Evolutionary conservation across 2,888 invertebrate genomes (phyloP).

Genomic region (Chymomyza caudatula): DNA sequence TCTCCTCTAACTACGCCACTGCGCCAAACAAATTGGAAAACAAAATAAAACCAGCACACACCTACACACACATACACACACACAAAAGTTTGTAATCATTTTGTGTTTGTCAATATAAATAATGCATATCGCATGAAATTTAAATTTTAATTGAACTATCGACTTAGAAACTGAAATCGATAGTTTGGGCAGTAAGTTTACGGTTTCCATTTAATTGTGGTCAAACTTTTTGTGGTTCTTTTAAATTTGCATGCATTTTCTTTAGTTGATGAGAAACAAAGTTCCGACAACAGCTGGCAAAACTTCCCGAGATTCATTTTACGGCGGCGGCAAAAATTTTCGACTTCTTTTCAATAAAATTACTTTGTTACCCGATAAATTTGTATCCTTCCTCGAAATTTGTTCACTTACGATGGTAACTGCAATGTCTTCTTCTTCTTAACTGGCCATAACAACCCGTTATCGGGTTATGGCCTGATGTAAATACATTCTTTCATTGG

Average conservation of each 20-base stretch:
- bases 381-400: too few relatives aligned
- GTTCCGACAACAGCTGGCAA: background rate
- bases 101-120: conserved; percentile 21
- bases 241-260: background rate
- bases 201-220: conserved; percentile 2
- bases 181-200: conserved; percentile 17
- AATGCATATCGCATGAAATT: conserved; percentile 42
- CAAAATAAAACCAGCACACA: background rate
- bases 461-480: too few relatives aligned
- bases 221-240: conserved; percentile 8
- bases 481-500: too few relatives aligned
- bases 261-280: background rate
- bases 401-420: too few relatives aligned
- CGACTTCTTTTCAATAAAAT: too few relatives aligned
- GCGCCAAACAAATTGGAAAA: conserved; percentile 22
- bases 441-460: too few relatives aligned
- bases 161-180: conserved; percentile 47
- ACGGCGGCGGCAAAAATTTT: too few relatives aligned
- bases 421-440: too few relatives aligned
- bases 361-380: too few relatives aligned
- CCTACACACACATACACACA: background rate
- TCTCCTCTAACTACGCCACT: too few relatives aligned
- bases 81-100: conserved; percentile 1
- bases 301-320: too few relatives aligned
- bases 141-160: conserved; percentile 60